These are phyloP conservation scores for Leptopilina boulardi DNA, from an alignment of 1,140 invertebrate species.

Conservation along the genomic window DNA sequence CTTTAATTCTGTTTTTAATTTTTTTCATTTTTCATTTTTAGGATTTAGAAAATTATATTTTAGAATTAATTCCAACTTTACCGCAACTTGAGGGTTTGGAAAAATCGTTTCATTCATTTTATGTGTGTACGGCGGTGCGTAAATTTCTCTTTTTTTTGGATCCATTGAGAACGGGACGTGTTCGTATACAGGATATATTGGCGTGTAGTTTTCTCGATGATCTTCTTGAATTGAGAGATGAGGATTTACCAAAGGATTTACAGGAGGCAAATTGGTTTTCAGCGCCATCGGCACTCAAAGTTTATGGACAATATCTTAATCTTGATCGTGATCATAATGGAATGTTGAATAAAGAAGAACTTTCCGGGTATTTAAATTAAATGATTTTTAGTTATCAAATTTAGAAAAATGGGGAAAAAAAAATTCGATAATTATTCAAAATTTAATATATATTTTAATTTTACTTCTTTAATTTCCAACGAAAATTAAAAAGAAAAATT, in stretches of 20 bases:
- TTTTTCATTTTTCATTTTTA: slow-evolving; percentile 72
- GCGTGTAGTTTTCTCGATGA: slow-evolving; percentile 95
- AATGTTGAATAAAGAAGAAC: slow-evolving; percentile 93
- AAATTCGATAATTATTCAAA: no score
- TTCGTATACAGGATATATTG: slow-evolving; percentile 94
- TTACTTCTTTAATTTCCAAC: not conserved
- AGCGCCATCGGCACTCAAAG: slow-evolving; percentile 89
- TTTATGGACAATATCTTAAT: slow-evolving; percentile 96
- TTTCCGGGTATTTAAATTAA: slow-evolving; percentile 81
- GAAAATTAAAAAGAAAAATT: not conserved
- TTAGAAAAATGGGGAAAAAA: no score
- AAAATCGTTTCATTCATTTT: slow-evolving; percentile 96
- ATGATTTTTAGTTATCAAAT: no score
- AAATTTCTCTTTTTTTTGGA: slow-evolving; percentile 98
- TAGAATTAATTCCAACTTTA: slow-evolving; percentile 93
- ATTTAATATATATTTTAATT: slow-evolving; percentile 2
- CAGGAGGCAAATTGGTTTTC: slow-evolving; percentile 97
- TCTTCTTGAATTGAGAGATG: slow-evolving; percentile 89
- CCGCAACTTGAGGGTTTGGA: slow-evolving; percentile 92
- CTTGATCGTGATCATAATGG: slow-evolving; percentile 97
- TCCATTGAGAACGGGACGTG: slow-evolving; percentile 89
- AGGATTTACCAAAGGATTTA: slow-evolving; percentile 87
- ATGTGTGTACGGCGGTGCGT: slow-evolving; percentile 95
- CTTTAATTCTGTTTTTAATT: no score
- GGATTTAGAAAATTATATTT: slow-evolving; percentile 97